phyloP scores from a whole-genome alignment of 2,888 invertebrate species.

The Amiota minor region DNA sequence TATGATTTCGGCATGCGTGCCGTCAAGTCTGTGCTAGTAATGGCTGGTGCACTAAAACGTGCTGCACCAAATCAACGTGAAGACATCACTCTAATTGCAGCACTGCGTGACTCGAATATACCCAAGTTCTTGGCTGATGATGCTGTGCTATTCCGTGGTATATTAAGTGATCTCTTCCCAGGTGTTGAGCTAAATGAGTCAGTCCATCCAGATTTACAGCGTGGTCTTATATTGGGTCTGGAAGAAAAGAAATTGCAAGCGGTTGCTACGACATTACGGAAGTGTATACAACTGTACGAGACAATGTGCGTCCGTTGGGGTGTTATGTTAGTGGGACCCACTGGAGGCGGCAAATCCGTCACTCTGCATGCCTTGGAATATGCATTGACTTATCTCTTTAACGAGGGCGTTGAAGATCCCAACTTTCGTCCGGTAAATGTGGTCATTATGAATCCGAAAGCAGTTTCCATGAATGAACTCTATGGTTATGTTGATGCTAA shows the following conservation, averaged over 20 bases:
- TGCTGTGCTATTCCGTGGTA: constrained; percentile 87
- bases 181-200: constrained; percentile 84
- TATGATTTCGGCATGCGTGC: constrained; percentile 96
- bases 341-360: constrained; percentile 89
- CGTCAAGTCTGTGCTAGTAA: constrained; percentile 92
- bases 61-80: constrained; percentile 88
- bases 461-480: constrained; percentile 88
- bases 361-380: constrained; percentile 83
- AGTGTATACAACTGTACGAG: constrained; percentile 86
- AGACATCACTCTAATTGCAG: constrained; percentile 87
- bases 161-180: constrained; percentile 91
- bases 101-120: constrained; percentile 89
- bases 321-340: constrained; percentile 93
- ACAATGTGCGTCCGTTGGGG: constrained; percentile 94
- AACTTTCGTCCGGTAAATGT: constrained; percentile 83
- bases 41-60: constrained; percentile 92
- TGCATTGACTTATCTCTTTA: constrained; percentile 80
- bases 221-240: constrained; percentile 77
- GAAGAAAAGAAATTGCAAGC: constrained; percentile 79
- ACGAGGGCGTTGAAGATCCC: constrained; percentile 77
- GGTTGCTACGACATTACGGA: constrained; percentile 73
- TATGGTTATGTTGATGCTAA: constrained; percentile 89
- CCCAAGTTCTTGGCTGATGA: constrained; percentile 93
- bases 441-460: constrained; percentile 90
- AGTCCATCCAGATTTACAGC: constrained; percentile 85